A percentile compares a stretch with the other conserved stretches of the same genome.
phyloP scores from a whole-genome alignment of 2,797 vertebrate species.

The Galago senegalensis region DNA sequence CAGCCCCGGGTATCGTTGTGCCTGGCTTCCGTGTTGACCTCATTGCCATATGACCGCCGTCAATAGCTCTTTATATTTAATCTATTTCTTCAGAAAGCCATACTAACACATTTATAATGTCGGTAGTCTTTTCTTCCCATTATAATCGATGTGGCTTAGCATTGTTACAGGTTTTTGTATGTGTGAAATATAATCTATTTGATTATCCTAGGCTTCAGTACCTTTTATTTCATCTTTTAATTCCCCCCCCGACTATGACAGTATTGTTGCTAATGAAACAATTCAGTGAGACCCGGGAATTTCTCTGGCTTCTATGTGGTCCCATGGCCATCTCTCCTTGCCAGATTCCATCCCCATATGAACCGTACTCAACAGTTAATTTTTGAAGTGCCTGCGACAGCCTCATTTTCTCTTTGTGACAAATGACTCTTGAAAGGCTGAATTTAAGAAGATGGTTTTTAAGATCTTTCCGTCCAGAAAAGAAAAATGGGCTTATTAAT shows the following conservation, averaged over 20 bases:
- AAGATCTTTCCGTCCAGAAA: slow-evolving; percentile 38
- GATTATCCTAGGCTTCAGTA: slow-evolving; percentile 12
- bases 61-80: slow-evolving; percentile 65
- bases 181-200: background rate
- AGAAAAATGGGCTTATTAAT: slow-evolving; percentile 18
- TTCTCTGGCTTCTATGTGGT: background rate
- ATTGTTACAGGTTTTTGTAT: background rate
- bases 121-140: background rate
- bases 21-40: slow-evolving; percentile 64
- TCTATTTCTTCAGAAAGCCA: slow-evolving; percentile 45
- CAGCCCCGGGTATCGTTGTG: slow-evolving; percentile 15
- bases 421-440: slow-evolving; percentile 51
- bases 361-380: slow-evolving; percentile 15
- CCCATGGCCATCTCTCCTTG: background rate
- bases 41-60: slow-evolving; percentile 49
- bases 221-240: slow-evolving; percentile 28
- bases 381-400: slow-evolving; percentile 48
- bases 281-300: background rate
- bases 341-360: background rate
- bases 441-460: slow-evolving; percentile 40
- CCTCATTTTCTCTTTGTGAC: slow-evolving; percentile 50
- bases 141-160: background rate
- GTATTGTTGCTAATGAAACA: background rate
- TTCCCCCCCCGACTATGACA: background rate
- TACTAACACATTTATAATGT: background rate